Base-by-base conservation (phyloP, 2,888 invertebrate genomes). In the Acleris literana region DNA sequence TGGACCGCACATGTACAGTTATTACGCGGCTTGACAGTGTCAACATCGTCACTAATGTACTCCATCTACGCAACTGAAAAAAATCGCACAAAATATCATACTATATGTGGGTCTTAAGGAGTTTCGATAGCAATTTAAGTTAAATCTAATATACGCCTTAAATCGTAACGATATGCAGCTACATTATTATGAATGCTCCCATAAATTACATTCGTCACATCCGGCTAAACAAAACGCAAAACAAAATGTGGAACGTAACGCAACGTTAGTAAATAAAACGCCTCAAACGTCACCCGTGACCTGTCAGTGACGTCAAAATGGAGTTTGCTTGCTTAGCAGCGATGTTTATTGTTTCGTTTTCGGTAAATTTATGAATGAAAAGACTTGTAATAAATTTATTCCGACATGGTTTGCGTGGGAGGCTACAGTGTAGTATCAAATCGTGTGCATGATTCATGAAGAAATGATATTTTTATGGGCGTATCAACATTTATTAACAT, bases 291-390 rank as follows among this genome's bases (percentile, higher is more conserved):
- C 65, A 56, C 46, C 18, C 7, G 22, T 59, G 43, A 63, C 46
- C 44, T 52, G 57, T 44, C 39, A 33, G 29, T 48, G 48, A 59
- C 59, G 54, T 61, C 56, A 53, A 60, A 55, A 66, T 62, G 56
- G 56, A 62, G 46, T 33, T 33, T 33, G 33, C n/a, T 56, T 16
- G 5, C 16, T 18, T 48, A 48, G 55, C 17, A 55, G 22, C 51
- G 57, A 66, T 66, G 62, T 66, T 66, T 66, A 57, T 57, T 66
- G 66, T 66, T 57, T 53, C 55, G 46, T 62, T 66, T 62, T 57
- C 62, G 29, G 56, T 62, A 46, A 33, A 62, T 66, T 66, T 62
- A 62, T 66, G 66, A 66, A 66, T 66, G 66, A 66, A 66, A 66
- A 66, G 61, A 57, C 44, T 25, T 46, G 20, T 56, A 46, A 52